A percentile compares a stretch with the other conserved stretches of the same genome.
Conservation (phyloP, 1,140 invertebrate species). For the Pinna nobilis region DNA sequence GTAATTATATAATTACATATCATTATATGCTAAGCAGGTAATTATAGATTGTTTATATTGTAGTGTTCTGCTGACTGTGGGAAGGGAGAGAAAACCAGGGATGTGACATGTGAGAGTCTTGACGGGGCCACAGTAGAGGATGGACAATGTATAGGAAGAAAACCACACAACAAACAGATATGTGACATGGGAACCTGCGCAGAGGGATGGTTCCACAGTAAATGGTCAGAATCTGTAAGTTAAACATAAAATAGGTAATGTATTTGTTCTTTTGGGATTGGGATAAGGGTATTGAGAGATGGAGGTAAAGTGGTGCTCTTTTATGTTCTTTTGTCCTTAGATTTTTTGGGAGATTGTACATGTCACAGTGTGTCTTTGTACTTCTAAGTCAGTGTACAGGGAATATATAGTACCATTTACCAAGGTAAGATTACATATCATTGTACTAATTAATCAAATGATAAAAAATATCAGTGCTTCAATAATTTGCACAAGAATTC, state of each 20-base stretch:
- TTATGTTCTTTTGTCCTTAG: no score
- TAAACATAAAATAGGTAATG: not conserved
- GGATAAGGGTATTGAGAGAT: not conserved
- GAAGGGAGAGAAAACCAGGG: slow-evolving; percentile 78
- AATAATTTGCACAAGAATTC: no score
- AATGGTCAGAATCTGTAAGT: slow-evolving; percentile 64
- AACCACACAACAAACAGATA: slow-evolving; percentile 68
- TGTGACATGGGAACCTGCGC: slow-evolving; percentile 77
- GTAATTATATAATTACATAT: no score
- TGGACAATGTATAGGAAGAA: slow-evolving; percentile 64
- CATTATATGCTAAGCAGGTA: no score
- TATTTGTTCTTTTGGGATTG: not conserved
- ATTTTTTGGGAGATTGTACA: no score
- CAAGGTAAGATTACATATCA: no score
- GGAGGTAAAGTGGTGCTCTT: not conserved
- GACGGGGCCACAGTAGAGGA: slow-evolving; percentile 66
- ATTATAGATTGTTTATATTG: no score
- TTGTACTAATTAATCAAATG: no score
- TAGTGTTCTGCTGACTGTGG: slow-evolving; percentile 82
- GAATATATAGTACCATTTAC: no score
- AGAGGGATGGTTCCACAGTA: slow-evolving; percentile 63
- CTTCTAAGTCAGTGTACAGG: no score
- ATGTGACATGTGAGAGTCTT: slow-evolving; percentile 79
- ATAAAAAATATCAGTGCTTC: no score
- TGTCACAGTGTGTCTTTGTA: no score